Evolutionary conservation across 2,888 invertebrate genomes (phyloP), one percentile per base, ranked within the genome.

Genomic region (Craniophora ligustri): DNA sequence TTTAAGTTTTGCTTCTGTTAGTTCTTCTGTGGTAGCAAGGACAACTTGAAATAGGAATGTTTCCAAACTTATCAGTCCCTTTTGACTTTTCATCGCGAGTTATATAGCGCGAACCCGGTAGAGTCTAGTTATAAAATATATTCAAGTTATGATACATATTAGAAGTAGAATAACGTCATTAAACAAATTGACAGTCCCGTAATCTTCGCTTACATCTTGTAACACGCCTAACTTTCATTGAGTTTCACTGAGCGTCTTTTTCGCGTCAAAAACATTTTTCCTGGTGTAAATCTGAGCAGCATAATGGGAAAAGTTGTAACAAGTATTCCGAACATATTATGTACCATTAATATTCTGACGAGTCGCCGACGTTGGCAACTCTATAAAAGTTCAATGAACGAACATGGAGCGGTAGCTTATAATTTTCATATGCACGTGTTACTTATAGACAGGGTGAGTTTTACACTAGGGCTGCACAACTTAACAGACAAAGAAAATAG

Each of bases 241-340:
- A 84, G 82, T 85, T 85, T 76, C 61, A 77, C 75, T 78, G 75
- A 75, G 72, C 79, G 77, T 77, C 73, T 82, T 65, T 84, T 82
- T 76, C 79, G 74, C 79, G 80, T 84, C 79, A 81, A 85, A 84
- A 76, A 82, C 80, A 86, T 88, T 92, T 88, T 79, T 74, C 84
- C 77, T 79, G 78, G 84, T 87, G 85, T 85, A 88, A 91, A 91
- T 89, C 87, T 86, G 84, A 81, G 76, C 82, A 76, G 75, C 79
- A 84, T 92, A 92, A 92, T 92, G 89, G 91, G 91, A 92, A 92
- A 92, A 92, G 92, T 92, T 92, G 86, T 90, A 91, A 90, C 86
- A 92, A 91, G 92, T 91, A 91, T 92, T 90, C 88, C 78, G 85
- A 88, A 88, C 86, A 87, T 89, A 91, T 91, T 91, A 90, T 87